Evolutionary conservation across 2,888 invertebrate genomes (phyloP), one percentile per base, ranked within the genome.

Genomic region (Callyntrura guangdongensis): DNA sequence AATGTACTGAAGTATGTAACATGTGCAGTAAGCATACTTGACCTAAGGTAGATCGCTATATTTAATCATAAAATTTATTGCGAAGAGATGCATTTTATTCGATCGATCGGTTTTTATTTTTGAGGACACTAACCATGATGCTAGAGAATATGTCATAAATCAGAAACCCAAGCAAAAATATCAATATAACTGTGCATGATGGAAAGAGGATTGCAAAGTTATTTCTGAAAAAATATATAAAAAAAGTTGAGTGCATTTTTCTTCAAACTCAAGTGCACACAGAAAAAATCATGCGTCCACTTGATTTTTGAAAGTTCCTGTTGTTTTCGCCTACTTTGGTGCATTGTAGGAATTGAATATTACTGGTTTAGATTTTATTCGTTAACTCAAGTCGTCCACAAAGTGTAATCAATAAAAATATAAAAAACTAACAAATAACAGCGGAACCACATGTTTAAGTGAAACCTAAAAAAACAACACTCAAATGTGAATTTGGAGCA

Each of bases 341-440:
- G 53, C 12, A 53, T 53, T 53, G 11, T 53, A 53, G 14, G 9
- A 53, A 11, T 53, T 53, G 1, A 11, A 11, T 53, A 53, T 6
- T 6, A 36, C 36, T 36, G 36, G 14, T 53, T 53, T 14, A 53
- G 11, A 11, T 53, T 14, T 53, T 14, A 53, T 14, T 53, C 14
- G 53, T 53, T 53, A 56, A 56, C 14, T 17, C 56, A 5, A n/a
- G 56, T 17, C 56, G n/a, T 53, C 27, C 14, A 27, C 27, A 22
- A 27, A 67, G 27, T 67, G 27, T 9, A 67, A 25, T 27, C 67
- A 12, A 67, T 25, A 67, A 67, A 67, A n/a, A n/a, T n/a, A n/a
- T 59, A n/a, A 61, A 61, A 56, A 61, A 61, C 22, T 17, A 17
- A 22, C 53, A 14, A 14, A 14, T 53, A 53, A 53, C 2, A 53